phyloP scores from a whole-genome alignment of 2,797 vertebrate genomes.

The Dendrocincla fuliginosa region DNA sequence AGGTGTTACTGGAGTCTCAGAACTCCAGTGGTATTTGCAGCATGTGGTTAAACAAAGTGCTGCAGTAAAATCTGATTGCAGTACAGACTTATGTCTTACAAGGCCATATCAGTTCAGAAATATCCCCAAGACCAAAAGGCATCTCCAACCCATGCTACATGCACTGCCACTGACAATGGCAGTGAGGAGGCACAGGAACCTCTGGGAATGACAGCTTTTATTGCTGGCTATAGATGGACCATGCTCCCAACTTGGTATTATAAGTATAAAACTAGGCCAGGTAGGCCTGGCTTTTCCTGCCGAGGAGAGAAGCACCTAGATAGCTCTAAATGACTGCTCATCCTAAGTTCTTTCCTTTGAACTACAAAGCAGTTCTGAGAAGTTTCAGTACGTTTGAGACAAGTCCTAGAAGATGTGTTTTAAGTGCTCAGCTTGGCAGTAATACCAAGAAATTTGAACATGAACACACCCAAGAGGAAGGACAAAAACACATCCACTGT shows the following conservation, averaged over 20 bases:
- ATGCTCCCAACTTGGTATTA: accelerated
- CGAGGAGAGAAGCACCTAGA: background rate
- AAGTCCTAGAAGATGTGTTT: background rate
- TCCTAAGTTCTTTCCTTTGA: background rate
- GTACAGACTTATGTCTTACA: background rate
- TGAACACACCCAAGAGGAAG: background rate
- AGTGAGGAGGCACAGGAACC: background rate
- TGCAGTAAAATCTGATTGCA: background rate
- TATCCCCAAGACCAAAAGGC: background rate
- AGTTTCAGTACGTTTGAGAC: background rate
- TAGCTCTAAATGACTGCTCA: background rate
- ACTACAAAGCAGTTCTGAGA: background rate
- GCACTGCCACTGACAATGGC: accelerated
- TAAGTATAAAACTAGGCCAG: background rate
- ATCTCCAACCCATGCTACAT: background rate
- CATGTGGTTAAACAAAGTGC: accelerated
- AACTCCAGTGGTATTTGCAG: background rate
- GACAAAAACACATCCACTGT: background rate
- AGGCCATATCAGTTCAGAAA: background rate
- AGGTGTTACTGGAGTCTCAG: background rate
- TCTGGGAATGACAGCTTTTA: background rate
- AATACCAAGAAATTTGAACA: background rate
- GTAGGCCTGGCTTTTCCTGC: background rate
- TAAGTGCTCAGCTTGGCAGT: background rate
- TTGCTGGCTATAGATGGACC: background rate